phyloP scores from a whole-genome alignment of 1,140 invertebrate species.

The Triops cancriformis region DNA sequence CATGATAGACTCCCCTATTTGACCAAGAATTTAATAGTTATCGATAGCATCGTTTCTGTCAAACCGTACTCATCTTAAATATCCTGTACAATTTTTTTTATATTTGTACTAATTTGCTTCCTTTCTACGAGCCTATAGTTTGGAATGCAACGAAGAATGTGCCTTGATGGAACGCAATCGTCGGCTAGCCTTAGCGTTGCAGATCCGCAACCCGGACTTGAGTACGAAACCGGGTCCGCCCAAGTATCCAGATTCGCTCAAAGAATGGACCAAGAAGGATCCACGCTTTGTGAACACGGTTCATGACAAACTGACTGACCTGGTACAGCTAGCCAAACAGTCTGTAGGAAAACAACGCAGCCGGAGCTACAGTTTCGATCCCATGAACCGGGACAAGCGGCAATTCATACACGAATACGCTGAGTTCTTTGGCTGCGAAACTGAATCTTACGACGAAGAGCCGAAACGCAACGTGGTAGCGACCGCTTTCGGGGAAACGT shows the following conservation, averaged over 20 bases:
- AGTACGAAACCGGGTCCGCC: constrained; percentile 54
- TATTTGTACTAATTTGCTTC: too few relatives aligned
- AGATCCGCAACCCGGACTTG: constrained; percentile 81
- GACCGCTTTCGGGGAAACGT: constrained; percentile 74
- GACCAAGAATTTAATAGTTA: too few relatives aligned
- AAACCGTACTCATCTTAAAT: too few relatives aligned
- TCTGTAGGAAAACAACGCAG: constrained; percentile 66
- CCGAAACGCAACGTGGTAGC: constrained; percentile 90
- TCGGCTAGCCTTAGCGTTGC: constrained; percentile 74
- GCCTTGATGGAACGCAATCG: constrained; percentile 74
- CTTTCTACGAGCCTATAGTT: too few relatives aligned
- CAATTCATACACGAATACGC: constrained; percentile 87
- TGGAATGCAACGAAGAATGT: constrained; percentile 92
- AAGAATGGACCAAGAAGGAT: constrained; percentile 73
- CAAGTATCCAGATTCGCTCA: constrained; percentile 78
- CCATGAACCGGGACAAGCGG: constrained; percentile 85
- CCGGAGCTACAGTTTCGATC: constrained; percentile 79
- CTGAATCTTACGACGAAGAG: constrained; percentile 82
- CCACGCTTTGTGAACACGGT: constrained; percentile 68
- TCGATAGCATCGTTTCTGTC: too few relatives aligned
- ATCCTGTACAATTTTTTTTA: too few relatives aligned
- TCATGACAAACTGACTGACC: constrained; percentile 71
- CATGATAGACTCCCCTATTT: too few relatives aligned
- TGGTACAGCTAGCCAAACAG: constrained; percentile 80
- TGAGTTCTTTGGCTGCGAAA: constrained; percentile 87